Evolutionary conservation across 64 coral and sea anemone genomes (phyloP).

Genomic region (Montipora sp.): DNA sequence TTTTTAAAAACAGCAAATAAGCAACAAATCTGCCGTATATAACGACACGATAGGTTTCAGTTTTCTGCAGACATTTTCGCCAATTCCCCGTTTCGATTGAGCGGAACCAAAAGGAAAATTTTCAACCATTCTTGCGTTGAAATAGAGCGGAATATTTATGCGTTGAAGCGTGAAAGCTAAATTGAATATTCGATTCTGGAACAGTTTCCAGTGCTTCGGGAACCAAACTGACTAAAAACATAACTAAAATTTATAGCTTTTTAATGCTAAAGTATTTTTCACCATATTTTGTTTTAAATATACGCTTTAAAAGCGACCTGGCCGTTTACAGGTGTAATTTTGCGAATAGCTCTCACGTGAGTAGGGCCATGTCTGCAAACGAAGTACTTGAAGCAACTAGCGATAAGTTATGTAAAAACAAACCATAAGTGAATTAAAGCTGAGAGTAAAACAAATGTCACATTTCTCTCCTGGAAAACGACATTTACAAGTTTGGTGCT

Average conservation of each 20-base stretch:
- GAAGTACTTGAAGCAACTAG: background rate
- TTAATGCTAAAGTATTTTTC: background rate
- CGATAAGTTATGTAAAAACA: constrained; percentile 21
- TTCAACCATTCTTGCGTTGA: constrained; percentile 4
- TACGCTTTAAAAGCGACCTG: background rate
- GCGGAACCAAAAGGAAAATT: background rate
- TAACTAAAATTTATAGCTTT: background rate
- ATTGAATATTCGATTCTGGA: constrained; percentile 25
- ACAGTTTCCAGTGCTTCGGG: background rate
- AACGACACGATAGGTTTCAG: background rate
- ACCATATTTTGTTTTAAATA: background rate
- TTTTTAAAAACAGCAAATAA: background rate
- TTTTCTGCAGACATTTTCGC: constrained; percentile 14
- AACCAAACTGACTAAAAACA: background rate
- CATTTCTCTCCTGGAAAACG: background rate
- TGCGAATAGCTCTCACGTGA: background rate
- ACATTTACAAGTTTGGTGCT: background rate
- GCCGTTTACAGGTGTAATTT: constrained; percentile 9
- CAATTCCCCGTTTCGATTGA: background rate
- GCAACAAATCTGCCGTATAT: background rate
- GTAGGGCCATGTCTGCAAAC: background rate
- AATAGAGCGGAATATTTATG: background rate
- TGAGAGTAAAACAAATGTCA: background rate
- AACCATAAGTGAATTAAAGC: background rate
- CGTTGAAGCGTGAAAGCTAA: constrained; percentile 24